Evolutionary conservation across 2,888 invertebrate genomes (phyloP).

Genomic region (Amblyteles armatorius): DNA sequence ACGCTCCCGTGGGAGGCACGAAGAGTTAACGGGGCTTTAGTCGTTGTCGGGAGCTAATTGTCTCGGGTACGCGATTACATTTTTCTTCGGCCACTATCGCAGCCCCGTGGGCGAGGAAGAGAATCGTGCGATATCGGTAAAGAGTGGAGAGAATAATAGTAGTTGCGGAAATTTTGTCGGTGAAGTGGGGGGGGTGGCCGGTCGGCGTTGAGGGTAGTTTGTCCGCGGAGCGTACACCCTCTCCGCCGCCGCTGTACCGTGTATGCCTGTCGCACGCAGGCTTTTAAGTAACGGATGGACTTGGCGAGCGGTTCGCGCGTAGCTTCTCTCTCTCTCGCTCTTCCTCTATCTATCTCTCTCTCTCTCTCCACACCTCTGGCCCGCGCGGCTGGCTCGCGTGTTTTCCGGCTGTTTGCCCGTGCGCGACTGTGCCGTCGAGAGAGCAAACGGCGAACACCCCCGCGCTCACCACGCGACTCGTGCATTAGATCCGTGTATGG

Average conservation of each 20-base stretch:
- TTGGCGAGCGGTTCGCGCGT: slow-evolving; percentile 67
- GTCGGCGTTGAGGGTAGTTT: slow-evolving; percentile 39
- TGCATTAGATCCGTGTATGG: slow-evolving; percentile 38
- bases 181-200: slow-evolving; percentile 13
- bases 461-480: slow-evolving; percentile 16
- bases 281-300: slow-evolving; percentile 72
- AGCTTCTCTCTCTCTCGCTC: slow-evolving; percentile 6
- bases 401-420: slow-evolving; percentile 58
- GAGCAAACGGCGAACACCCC: slow-evolving; percentile 51
- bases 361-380: slow-evolving; percentile 6
- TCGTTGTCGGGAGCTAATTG: slow-evolving; percentile 18
- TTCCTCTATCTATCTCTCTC: slow-evolving; percentile 9
- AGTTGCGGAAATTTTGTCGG: slow-evolving; percentile 19
- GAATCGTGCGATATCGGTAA: slow-evolving; percentile 23
- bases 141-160: slow-evolving; percentile 51
- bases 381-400: slow-evolving; percentile 63
- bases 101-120: not conserved
- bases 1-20: slow-evolving; percentile 1
- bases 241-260: slow-evolving; percentile 12
- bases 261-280: slow-evolving; percentile 69
- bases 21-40: not conserved
- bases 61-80: not conserved
- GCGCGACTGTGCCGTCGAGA: slow-evolving; percentile 55
- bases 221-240: slow-evolving; percentile 25
- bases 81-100: not conserved